A percentile compares a stretch with the other conserved stretches of the same genome.
These are phyloP conservation scores for Amphipyra berbera DNA, from an alignment of 2,888 invertebrate species.

Conservation along the genomic window DNA sequence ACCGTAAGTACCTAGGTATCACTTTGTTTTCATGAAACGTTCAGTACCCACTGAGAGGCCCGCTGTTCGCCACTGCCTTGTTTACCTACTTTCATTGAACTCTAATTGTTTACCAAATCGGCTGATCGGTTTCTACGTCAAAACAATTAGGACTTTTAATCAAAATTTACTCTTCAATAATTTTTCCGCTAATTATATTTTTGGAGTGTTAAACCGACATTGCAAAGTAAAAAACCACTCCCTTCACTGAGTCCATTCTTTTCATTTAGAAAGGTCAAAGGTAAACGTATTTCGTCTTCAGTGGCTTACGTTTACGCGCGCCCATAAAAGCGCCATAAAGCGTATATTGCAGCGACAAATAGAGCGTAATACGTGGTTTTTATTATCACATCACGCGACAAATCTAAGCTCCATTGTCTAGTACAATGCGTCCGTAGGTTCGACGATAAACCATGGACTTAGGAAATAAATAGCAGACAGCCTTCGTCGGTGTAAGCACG, in stretches of 20 bases:
- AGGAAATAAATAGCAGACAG: slow-evolving; percentile 87
- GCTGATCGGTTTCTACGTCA: slow-evolving; percentile 66
- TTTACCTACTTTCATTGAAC: slow-evolving; percentile 67
- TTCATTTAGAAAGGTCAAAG: slow-evolving; percentile 57
- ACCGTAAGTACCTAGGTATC: slow-evolving; percentile 6
- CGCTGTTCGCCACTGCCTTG: slow-evolving; percentile 62
- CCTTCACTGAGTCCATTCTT: slow-evolving; percentile 25
- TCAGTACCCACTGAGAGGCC: slow-evolving; percentile 72
- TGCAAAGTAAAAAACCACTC: slow-evolving; percentile 46
- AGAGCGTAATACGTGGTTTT: slow-evolving; percentile 72
- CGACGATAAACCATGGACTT: slow-evolving; percentile 79
- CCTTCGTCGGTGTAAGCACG: slow-evolving; percentile 84
- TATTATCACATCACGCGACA: slow-evolving; percentile 78
- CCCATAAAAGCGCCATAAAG: slow-evolving; percentile 70
- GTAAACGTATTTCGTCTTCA: slow-evolving; percentile 54
- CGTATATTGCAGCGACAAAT: slow-evolving; percentile 74
- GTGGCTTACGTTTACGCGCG: slow-evolving; percentile 67
- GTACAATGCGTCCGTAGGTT: slow-evolving; percentile 76
- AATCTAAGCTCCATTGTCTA: slow-evolving; percentile 79
- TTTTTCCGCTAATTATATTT: slow-evolving; percentile 63
- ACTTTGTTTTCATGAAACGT: slow-evolving; percentile 74
- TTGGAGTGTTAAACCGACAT: slow-evolving; percentile 49
- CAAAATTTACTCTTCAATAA: slow-evolving; percentile 63
- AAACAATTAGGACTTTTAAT: slow-evolving; percentile 73
- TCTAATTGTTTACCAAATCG: slow-evolving; percentile 73